Base-by-base conservation (phyloP, 2,888 invertebrate species). In the Dorcus parallelipipedus region DNA sequence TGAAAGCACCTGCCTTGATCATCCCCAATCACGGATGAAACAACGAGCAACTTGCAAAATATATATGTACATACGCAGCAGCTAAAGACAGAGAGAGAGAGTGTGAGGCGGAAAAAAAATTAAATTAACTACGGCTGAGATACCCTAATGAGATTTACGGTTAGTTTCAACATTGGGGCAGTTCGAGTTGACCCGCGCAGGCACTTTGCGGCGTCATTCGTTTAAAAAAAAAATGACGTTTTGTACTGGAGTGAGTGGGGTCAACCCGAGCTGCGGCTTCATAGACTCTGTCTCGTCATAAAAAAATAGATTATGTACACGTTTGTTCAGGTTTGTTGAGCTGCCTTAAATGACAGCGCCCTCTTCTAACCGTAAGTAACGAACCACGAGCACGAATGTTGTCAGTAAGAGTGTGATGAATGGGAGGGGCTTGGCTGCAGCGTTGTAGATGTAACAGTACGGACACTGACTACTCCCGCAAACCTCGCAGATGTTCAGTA, bases 391-490 rank as follows among this genome's bases (percentile, higher is more conserved):
- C 55, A 73, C 54, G 53, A 74, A 54, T 45, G 66, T 64, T 6
- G 71, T 64, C 39, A 73, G 56, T 14, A 74, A 52, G 33, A 76
- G 52, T 26, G 71, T 67, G 38, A 71, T 59, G 33, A 75, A 64
- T 20, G 76, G 64, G 3, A 73, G 66, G 8, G 64, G 74, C 1
- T 77, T 71, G 1, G 78, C 62, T 3, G 86, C 88, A 3, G 82
- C 78, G 77, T 92, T 93, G 80, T 92, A 93, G 66, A 93, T 90
- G 52, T 90, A 87, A 78, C 95, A 95, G 79, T 95, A 95, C 0
- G 95, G 94, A 75, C 95, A 95, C 76, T 95, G 95, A 47, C 94
- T 95, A 53, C 94, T 95, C 59, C 95, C 95, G 76, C 95, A 95
- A 6, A 95, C 95, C 75, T 95, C 94, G 77, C 95, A 95, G 66